Evolutionary conservation across 2,113 vertebrate species (phyloP).

Genomic region (Nerophis lumbriciformis): DNA sequence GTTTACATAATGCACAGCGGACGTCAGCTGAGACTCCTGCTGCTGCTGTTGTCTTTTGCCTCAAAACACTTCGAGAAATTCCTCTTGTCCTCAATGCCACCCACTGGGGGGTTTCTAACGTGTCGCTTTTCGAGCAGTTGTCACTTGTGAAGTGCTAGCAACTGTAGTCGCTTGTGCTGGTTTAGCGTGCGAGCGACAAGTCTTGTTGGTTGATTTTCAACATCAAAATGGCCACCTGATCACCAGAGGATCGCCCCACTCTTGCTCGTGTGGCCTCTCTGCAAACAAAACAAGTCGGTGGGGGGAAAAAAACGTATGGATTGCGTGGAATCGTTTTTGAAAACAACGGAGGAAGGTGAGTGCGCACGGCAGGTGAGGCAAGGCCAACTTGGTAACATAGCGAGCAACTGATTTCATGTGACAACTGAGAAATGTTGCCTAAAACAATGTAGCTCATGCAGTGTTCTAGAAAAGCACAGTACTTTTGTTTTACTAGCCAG

Average conservation of each 20-base stretch:
- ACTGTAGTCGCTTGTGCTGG: conserved; percentile 7
- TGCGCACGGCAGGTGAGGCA: conserved; percentile 33
- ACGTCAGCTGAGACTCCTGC: conserved; percentile 47
- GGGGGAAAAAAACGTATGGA: conserved; percentile 3
- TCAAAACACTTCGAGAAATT: conserved; percentile 1
- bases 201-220: conserved; percentile 60
- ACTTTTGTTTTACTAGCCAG: conserved; percentile 86
- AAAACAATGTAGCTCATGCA: not conserved
- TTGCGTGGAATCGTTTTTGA: not conserved
- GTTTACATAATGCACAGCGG: conserved; percentile 66
- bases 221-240: conserved; percentile 73
- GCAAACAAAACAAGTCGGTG: conserved; percentile 4
- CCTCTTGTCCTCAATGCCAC: no score
- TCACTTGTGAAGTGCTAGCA: conserved; percentile 28
- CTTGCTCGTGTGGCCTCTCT: not conserved
- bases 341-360: conserved; percentile 2
- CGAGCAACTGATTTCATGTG: not conserved
- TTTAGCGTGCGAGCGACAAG: conserved; percentile 41
- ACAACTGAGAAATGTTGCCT: not conserved
- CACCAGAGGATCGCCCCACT: conserved; percentile 13
- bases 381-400: conserved; percentile 21
- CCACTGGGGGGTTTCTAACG: no score
- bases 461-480: conserved; percentile 30
- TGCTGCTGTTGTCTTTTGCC: conserved; percentile 54
- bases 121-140: conserved; percentile 11